These are phyloP conservation scores for Rhamnusium bicolor DNA, from an alignment of 2,888 invertebrate genomes.

Conservation along the genomic window DNA sequence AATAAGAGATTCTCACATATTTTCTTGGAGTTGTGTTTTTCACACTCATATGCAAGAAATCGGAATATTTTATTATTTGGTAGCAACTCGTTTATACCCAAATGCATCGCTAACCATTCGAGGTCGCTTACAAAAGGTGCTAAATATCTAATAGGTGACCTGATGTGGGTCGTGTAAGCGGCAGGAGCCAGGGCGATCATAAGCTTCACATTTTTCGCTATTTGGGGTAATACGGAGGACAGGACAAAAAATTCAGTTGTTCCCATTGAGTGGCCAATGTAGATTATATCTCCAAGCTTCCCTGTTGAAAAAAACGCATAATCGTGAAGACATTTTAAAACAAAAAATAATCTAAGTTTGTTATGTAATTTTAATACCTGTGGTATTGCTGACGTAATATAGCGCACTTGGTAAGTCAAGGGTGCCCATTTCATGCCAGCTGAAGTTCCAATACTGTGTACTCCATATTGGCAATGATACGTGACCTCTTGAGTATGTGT, in stretches of 20 bases:
- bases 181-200: slow-evolving; percentile 82
- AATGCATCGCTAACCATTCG: slow-evolving; percentile 75
- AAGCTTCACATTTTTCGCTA: slow-evolving; percentile 77
- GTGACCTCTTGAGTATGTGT: slow-evolving; percentile 82
- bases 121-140: slow-evolving; percentile 77
- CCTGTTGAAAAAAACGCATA: slow-evolving; percentile 49
- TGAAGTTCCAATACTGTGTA: slow-evolving; percentile 81
- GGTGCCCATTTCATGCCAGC: slow-evolving; percentile 91
- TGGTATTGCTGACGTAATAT: slow-evolving; percentile 76
- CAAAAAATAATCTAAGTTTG: neutral
- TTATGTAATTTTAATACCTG: slow-evolving; percentile 60
- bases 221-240: slow-evolving; percentile 78
- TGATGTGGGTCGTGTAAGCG: slow-evolving; percentile 78
- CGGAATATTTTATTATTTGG: slow-evolving; percentile 78
- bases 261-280: slow-evolving; percentile 94
- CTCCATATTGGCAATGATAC: slow-evolving; percentile 72
- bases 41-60: slow-evolving; percentile 78
- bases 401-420: slow-evolving; percentile 90
- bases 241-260: slow-evolving; percentile 83
- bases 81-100: slow-evolving; percentile 82
- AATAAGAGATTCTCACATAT: slow-evolving; percentile 84
- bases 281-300: slow-evolving; percentile 73
- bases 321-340: neutral
- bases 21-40: slow-evolving; percentile 73
- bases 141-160: slow-evolving; percentile 78